phyloP scores from a whole-genome alignment of 2,113 vertebrate genomes.

The Acanthochromis polyacanthus region DNA sequence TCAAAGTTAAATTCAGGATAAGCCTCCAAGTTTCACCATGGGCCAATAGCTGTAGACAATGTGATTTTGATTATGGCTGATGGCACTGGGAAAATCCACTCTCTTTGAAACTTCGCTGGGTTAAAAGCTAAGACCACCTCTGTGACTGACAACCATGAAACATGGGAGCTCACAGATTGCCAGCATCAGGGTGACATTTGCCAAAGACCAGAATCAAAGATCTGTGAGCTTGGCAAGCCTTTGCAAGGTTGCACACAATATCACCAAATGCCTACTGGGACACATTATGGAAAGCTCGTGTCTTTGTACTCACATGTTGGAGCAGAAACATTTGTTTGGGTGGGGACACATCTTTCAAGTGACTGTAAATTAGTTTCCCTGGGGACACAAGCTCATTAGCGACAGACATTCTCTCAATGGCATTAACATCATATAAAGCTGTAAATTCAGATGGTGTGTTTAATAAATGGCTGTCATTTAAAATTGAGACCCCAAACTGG shows the following conservation, averaged over 20 bases:
- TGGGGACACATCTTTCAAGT: conserved; percentile 47
- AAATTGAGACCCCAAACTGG: conserved; percentile 3
- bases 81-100: conserved; percentile 58
- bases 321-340: conserved; percentile 64
- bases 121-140: conserved; percentile 61
- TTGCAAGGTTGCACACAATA: conserved; percentile 22
- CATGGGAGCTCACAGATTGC: conserved; percentile 36
- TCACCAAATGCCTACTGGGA: conserved; percentile 36
- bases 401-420: conserved; percentile 24
- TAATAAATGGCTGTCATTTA: conserved; percentile 46
- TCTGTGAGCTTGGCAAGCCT: conserved; percentile 11
- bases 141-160: conserved; percentile 69
- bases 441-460: conserved; percentile 41
- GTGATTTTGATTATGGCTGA: conserved; percentile 71
- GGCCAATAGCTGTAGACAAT: conserved; percentile 55
- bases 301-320: conserved; percentile 27
- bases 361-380: conserved; percentile 56
- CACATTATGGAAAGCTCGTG: conserved; percentile 22
- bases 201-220: conserved; percentile 57
- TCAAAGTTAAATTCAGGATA: conserved; percentile 66
- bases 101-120: conserved; percentile 53
- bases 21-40: conserved; percentile 47
- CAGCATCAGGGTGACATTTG: conserved; percentile 55
- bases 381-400: conserved; percentile 52
- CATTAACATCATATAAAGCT: conserved; percentile 38